A percentile compares a stretch with the other conserved stretches of the same genome.
phyloP scores from a whole-genome alignment of 2,113 vertebrate species.

The Ia io region DNA sequence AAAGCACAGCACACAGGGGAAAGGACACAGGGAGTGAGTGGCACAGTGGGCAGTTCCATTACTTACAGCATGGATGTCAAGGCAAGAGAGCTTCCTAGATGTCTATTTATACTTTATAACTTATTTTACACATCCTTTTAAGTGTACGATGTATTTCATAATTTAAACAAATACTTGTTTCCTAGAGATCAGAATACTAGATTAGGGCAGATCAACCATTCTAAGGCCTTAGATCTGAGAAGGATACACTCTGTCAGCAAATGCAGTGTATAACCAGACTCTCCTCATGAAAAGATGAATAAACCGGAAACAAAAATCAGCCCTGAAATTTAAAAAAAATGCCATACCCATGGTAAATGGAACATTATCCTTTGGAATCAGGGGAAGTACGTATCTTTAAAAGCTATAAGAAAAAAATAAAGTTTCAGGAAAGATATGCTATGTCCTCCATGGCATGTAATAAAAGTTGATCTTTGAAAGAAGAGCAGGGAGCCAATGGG shows the following conservation, averaged over 20 bases:
- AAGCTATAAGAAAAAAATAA: slow-evolving; percentile 18
- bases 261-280: not conserved
- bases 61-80: not conserved
- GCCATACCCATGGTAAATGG: not conserved
- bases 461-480: not conserved
- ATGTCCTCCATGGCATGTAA: not conserved
- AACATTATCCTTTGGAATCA: not conserved
- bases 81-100: not conserved
- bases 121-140: not conserved
- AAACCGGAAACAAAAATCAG: not conserved
- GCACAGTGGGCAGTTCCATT: not conserved
- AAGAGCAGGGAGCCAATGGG: not conserved
- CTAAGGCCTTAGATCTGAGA: not conserved
- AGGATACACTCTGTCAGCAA: not conserved
- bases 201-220: not conserved
- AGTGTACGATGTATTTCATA: not conserved
- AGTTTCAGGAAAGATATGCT: slow-evolving; percentile 22
- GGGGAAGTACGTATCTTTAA: not conserved
- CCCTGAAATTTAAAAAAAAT: not conserved
- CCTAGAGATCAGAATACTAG: not conserved
- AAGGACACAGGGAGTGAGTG: not conserved
- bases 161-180: not conserved
- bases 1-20: not conserved
- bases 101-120: not conserved
- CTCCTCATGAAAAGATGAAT: not conserved